A percentile compares a stretch with the other conserved stretches of the same genome.
Conservation (phyloP, 2,113 vertebrate species). For the Saguinus midas region DNA sequence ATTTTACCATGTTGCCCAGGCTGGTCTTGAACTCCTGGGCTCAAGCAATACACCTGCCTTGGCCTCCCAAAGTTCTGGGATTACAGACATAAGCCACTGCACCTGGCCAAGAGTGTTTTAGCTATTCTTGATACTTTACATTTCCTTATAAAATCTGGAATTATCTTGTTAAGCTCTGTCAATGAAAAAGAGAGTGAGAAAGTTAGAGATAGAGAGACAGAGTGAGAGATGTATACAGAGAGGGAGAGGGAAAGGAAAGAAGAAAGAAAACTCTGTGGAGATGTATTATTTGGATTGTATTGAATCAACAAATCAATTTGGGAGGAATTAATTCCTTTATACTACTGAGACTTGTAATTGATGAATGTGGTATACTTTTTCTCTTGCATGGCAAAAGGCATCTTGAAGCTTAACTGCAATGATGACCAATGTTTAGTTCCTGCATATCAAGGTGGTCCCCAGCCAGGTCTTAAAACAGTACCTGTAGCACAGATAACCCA, state of each 20-base stretch:
- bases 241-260: not conserved
- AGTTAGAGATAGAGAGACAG: not conserved
- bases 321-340: not conserved
- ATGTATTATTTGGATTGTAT: not conserved
- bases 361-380: not conserved
- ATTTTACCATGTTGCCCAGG: too few relatives aligned
- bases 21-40: too few relatives aligned
- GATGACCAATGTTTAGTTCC: too few relatives aligned
- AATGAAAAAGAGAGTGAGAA: not conserved
- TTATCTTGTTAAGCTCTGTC: not conserved
- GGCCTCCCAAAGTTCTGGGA: too few relatives aligned
- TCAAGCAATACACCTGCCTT: too few relatives aligned
- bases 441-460: too few relatives aligned
- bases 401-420: too few relatives aligned
- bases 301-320: not conserved
- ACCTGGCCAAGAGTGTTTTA: not conserved
- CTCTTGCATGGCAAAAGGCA: too few relatives aligned
- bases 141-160: constrained; percentile 12
- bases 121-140: not conserved
- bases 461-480: too few relatives aligned
- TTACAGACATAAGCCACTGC: too few relatives aligned
- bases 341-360: not conserved
- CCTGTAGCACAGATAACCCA: too few relatives aligned
- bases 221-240: not conserved
- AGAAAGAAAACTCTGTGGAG: not conserved